Evolutionary conservation across 2,888 invertebrate species (phyloP).

Genomic region (Lasioglossum figueresi): DNA sequence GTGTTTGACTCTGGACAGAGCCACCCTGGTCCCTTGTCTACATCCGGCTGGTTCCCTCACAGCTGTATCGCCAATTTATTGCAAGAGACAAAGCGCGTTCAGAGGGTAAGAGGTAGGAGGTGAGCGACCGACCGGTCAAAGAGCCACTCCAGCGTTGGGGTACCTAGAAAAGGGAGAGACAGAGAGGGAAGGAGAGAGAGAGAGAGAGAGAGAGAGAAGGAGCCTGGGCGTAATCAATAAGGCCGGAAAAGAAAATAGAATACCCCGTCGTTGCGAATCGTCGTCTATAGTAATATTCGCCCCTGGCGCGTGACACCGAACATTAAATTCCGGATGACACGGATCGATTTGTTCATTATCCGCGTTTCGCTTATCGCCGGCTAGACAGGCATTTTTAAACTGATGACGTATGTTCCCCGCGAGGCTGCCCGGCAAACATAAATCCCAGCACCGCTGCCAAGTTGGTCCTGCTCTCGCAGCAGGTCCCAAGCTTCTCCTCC

Average conservation of each 20-base stretch:
- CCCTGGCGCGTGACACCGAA: constrained; percentile 2
- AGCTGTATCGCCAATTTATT: constrained; percentile 37
- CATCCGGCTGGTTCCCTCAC: not conserved
- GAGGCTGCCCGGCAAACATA: not conserved
- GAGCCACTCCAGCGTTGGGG: constrained; percentile 47
- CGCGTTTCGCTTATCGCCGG: not conserved
- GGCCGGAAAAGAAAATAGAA: constrained; percentile 48
- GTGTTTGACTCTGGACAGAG: constrained; percentile 1
- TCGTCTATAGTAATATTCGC: not conserved
- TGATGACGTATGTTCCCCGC: not conserved
- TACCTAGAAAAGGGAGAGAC: constrained; percentile 24
- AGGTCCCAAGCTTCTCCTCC: not conserved
- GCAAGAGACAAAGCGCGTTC: constrained; percentile 45
- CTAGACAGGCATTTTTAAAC: not conserved
- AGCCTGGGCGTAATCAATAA: constrained; percentile 41
- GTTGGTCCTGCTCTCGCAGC: not conserved
- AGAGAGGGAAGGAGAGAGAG: not conserved
- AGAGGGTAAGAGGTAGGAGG: constrained; percentile 49
- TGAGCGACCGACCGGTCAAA: constrained; percentile 58
- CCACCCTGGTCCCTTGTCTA: not conserved
- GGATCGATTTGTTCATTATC: constrained; percentile 29
- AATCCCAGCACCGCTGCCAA: not conserved
- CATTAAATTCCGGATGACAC: constrained; percentile 29
- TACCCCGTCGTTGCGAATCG: constrained; percentile 9
- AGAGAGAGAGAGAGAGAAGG: not conserved